Conservation (phyloP, 2,797 vertebrate species). For the Acipenser oxyrinchus region DNA sequence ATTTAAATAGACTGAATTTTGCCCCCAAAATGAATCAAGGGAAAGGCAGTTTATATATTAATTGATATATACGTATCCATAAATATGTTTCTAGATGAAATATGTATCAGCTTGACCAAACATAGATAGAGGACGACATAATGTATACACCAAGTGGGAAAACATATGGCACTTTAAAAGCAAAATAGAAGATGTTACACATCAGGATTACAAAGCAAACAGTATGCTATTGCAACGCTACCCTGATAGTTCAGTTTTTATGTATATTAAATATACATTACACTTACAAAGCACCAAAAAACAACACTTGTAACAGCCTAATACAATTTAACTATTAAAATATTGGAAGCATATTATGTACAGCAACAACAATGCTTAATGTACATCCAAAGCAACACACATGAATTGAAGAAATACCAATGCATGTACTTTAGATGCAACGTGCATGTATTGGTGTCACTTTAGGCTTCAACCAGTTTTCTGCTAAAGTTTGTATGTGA, state of each 20-base stretch:
- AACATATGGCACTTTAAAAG: constrained; percentile 30
- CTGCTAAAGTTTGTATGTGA: constrained; percentile 58
- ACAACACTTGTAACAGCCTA: not conserved
- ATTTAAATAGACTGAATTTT: not conserved
- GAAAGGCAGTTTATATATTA: constrained; percentile 10
- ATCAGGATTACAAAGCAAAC: constrained; percentile 41
- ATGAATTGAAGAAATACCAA: constrained; percentile 15
- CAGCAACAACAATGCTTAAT: constrained; percentile 49
- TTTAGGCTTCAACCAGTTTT: constrained; percentile 40
- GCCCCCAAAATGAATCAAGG: too few relatives aligned
- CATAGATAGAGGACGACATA: constrained; percentile 27
- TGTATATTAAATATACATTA: constrained; percentile 38
- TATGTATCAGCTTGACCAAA: constrained; percentile 29
- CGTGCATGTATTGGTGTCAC: constrained; percentile 28
- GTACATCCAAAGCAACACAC: constrained; percentile 41
- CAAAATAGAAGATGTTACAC: constrained; percentile 46
- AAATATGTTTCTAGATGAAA: constrained; percentile 34
- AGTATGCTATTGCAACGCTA: constrained; percentile 63
- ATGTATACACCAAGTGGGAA: constrained; percentile 21
- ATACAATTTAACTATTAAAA: not conserved
- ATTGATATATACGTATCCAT: constrained; percentile 5
- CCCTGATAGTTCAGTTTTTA: constrained; percentile 55
- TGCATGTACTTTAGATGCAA: constrained; percentile 27
- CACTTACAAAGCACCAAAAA: constrained; percentile 32
- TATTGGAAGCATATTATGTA: constrained; percentile 44